Conservation (phyloP, 2,113 vertebrate species). For the Piprites chloris region DNA sequence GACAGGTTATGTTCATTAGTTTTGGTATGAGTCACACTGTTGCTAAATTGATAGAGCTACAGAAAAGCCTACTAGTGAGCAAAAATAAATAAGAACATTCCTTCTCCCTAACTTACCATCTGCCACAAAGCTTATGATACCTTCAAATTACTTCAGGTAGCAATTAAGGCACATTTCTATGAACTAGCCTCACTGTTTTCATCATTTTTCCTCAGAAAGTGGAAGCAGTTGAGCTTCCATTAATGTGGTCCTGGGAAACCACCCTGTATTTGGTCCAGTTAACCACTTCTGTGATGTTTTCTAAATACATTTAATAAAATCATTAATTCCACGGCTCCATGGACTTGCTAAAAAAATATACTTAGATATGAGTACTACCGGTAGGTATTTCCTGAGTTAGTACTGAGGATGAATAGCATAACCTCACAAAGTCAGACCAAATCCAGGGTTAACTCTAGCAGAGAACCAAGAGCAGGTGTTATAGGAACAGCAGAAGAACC, state of each 20-base stretch:
- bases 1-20: slow-evolving; percentile 43
- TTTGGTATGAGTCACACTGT: slow-evolving; percentile 26
- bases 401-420: not conserved
- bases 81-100: slow-evolving; percentile 58
- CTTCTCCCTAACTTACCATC: slow-evolving; percentile 42
- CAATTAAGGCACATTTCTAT: not conserved
- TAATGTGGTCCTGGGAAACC: not conserved
- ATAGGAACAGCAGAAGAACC: not conserved
- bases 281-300: not conserved
- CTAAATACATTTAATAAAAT: not conserved
- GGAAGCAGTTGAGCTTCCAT: not conserved
- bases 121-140: slow-evolving; percentile 45
- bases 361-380: not conserved
- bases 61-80: slow-evolving; percentile 35
- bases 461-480: not conserved
- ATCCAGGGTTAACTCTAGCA: not conserved
- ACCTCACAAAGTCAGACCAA: not conserved
- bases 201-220: not conserved
- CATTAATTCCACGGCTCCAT: not conserved
- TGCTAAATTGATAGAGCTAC: slow-evolving; percentile 38
- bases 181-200: not conserved
- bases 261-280: not conserved
- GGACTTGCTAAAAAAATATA: not conserved
- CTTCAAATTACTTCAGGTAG: slow-evolving; percentile 28
- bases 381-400: not conserved